phyloP scores from a whole-genome alignment of 2,888 invertebrate species.

The Gandaritis pyraliata region DNA sequence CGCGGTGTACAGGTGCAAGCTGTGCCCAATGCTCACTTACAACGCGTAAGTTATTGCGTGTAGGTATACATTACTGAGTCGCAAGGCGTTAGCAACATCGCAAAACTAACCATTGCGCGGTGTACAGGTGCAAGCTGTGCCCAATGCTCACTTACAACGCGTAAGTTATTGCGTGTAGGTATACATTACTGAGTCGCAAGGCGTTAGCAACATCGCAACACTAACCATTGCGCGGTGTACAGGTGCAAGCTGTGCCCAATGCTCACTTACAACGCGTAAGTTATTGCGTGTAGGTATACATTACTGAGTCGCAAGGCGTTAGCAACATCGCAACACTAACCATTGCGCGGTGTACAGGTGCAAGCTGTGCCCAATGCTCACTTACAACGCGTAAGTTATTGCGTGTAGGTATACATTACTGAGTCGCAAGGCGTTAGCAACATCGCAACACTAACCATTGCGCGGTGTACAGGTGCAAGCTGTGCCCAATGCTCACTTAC shows the following conservation, averaged over 20 bases:
- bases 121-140: conserved; percentile 35
- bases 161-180: conserved; percentile 23
- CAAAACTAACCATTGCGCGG: conserved; percentile 24
- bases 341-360: conserved; percentile 31
- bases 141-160: conserved; percentile 28
- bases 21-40: conserved; percentile 32
- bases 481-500: too few relatives aligned
- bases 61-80: neutral
- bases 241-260: conserved; percentile 33
- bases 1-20: conserved; percentile 31
- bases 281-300: too few relatives aligned
- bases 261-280: conserved; percentile 30
- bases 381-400: conserved; percentile 28
- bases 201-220: conserved; percentile 27
- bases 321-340: conserved; percentile 25
- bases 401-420: too few relatives aligned
- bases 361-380: conserved; percentile 31
- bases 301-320: conserved; percentile 21
- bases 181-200: conserved; percentile 12
- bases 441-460: too few relatives aligned
- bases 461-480: too few relatives aligned
- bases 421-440: too few relatives aligned
- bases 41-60: conserved; percentile 21
- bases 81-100: conserved; percentile 27
- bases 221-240: conserved; percentile 28